A percentile compares a stretch with the other conserved stretches of the same genome.
These are phyloP conservation scores for Neosilurus mollespiculum DNA, from an alignment of 2,797 vertebrate species.

Conservation along the genomic window DNA sequence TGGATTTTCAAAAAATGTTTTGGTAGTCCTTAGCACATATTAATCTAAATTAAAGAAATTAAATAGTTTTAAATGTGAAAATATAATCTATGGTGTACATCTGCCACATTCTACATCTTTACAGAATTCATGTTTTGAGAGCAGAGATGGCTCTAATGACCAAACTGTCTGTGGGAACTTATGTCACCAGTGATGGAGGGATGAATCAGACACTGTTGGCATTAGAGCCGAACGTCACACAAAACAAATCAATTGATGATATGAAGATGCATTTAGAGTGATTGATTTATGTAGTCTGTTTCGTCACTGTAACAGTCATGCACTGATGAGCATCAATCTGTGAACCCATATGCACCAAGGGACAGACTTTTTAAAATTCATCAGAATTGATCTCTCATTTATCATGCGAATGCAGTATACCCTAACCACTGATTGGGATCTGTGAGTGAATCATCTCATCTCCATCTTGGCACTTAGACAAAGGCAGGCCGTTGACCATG, in stretches of 20 bases:
- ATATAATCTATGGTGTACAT: not conserved
- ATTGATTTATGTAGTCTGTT: conserved; percentile 4
- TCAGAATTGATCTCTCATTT: conserved; percentile 14
- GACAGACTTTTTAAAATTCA: conserved; percentile 9
- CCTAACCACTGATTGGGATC: conserved; percentile 9
- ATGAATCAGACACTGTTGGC: not conserved
- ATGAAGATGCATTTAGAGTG: not conserved
- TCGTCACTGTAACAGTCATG: conserved; percentile 17
- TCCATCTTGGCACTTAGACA: conserved; percentile 26
- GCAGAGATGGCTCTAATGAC: conserved; percentile 17
- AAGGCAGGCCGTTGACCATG: conserved; percentile 16
- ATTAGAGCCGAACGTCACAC: conserved; percentile 20
- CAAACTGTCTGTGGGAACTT: not conserved
- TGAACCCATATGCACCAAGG: not conserved
- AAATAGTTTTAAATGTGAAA: not conserved
- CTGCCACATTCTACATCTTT: not conserved
- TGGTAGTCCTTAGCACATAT: not conserved
- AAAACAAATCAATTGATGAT: conserved; percentile 22
- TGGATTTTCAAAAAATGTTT: not conserved
- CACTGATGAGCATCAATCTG: conserved; percentile 6
- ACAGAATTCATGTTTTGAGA: conserved; percentile 11
- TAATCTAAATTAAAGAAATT: not conserved
- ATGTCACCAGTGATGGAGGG: conserved; percentile 24
- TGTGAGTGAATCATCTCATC: conserved; percentile 38
- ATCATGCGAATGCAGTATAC: conserved; percentile 38